phyloP scores from a whole-genome alignment of 2,888 invertebrate genomes.

The Andrena minutula region DNA sequence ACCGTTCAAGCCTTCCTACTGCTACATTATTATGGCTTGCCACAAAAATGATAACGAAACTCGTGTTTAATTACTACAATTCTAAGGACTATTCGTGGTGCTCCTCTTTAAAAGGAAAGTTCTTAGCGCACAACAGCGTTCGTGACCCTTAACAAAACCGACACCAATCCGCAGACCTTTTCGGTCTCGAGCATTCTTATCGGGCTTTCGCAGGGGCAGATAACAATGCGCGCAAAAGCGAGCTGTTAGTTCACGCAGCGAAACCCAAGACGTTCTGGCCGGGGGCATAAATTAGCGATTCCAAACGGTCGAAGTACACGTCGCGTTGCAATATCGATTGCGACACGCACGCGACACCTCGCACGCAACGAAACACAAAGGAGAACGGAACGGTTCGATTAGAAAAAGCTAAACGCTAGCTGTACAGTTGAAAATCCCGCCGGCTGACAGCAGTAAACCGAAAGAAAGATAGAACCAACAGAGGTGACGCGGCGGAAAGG shows the following conservation, averaged over 20 bases:
- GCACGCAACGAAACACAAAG: slow-evolving; percentile 28
- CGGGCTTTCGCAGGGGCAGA: slow-evolving; percentile 2
- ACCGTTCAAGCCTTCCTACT: neutral
- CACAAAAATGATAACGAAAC: slow-evolving; percentile 6
- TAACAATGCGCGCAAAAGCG: slow-evolving; percentile 23
- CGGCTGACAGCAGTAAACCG: too few species aligned
- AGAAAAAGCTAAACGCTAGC: neutral
- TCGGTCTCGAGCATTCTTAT: slow-evolving; percentile 31
- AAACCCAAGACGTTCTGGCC: slow-evolving; percentile 21
- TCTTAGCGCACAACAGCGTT: neutral
- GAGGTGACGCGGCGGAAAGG: too few species aligned
- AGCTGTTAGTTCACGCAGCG: slow-evolving; percentile 11
- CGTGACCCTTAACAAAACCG: slow-evolving; percentile 8
- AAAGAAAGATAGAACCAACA: too few species aligned
- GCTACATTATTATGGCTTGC: neutral
- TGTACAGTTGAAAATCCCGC: neutral
- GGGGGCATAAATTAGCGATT: slow-evolving; percentile 39
- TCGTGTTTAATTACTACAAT: neutral
- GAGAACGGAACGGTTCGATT: neutral
- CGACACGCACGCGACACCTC: slow-evolving; percentile 51
- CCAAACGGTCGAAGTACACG: slow-evolving; percentile 29
- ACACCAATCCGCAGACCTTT: slow-evolving; percentile 5
- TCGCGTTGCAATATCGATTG: slow-evolving; percentile 46
- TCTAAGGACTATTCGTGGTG: neutral
- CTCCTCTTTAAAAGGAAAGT: neutral